Percentiles rank a stretch among this genome's conserved stretches.
phyloP scores from a whole-genome alignment of 2,888 invertebrate species.

The Thymelicus lineola region DNA sequence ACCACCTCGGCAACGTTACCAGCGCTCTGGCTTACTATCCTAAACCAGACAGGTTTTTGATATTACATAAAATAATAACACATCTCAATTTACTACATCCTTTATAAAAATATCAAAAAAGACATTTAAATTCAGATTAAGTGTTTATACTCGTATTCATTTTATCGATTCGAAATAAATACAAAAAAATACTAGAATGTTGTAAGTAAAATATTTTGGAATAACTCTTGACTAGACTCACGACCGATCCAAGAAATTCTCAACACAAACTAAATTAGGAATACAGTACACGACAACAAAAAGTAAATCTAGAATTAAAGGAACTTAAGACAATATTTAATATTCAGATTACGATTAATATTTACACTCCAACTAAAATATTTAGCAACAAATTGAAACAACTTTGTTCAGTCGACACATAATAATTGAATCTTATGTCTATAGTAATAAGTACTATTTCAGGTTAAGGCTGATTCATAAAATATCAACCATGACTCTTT shows the following conservation, averaged over 20 bases:
- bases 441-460: neutral
- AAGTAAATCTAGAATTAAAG: constrained; percentile 1
- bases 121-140: too few species aligned
- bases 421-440: neutral
- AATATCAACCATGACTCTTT: too few species aligned
- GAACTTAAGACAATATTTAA: neutral
- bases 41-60: too few species aligned
- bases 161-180: neutral
- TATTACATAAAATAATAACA: too few species aligned
- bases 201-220: constrained; percentile 3
- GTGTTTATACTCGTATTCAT: too few species aligned
- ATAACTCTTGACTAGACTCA: constrained; percentile 2
- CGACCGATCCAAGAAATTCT: neutral
- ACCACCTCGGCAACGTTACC: too few species aligned
- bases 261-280: too few species aligned
- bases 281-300: too few species aligned
- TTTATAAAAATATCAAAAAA: too few species aligned
- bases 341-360: neutral
- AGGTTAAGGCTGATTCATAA: too few species aligned
- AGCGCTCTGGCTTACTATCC: too few species aligned
- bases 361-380: neutral
- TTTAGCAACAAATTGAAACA: neutral
- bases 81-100: too few species aligned
- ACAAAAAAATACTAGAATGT: neutral
- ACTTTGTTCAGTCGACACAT: neutral